A percentile compares a stretch with the other conserved stretches of the same genome.
Evolutionary conservation across 2,888 invertebrate species (phyloP).

Genomic region (Horisme vitalbata): DNA sequence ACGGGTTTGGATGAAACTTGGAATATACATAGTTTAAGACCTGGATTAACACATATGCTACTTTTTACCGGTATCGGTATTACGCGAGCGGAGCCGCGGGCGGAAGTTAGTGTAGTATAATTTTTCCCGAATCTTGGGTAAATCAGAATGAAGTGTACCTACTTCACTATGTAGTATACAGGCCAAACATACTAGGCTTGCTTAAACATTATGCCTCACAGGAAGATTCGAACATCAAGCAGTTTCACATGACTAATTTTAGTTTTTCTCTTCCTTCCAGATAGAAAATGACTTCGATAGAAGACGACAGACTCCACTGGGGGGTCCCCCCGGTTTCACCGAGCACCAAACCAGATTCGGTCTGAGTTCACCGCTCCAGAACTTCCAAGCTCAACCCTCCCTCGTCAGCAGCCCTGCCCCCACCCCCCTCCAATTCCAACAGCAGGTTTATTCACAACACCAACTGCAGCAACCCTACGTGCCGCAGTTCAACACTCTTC

Average conservation of each 20-base stretch:
- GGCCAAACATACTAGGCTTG: too few species aligned
- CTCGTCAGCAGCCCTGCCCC: conserved; percentile 58
- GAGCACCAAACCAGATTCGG: conserved; percentile 78
- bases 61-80: too few species aligned
- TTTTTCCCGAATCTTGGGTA: too few species aligned
- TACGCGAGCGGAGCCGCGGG: too few species aligned
- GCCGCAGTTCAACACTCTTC: conserved; percentile 65
- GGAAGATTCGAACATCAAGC: too few species aligned
- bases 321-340: conserved; percentile 68
- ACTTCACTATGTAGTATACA: too few species aligned
- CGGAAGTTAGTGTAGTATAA: too few species aligned
- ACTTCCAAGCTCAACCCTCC: conserved; percentile 58
- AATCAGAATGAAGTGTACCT: too few species aligned
- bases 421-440: conserved; percentile 60
- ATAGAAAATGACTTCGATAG: conserved; percentile 78
- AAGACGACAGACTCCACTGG: conserved; percentile 66
- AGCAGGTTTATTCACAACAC: conserved; percentile 46
- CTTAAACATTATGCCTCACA: too few species aligned
- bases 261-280: conserved; percentile 56
- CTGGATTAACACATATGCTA: too few species aligned
- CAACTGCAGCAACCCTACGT: conserved; percentile 59
- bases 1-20: too few species aligned
- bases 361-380: conserved; percentile 67
- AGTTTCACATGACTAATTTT: conserved; percentile 3
- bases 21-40: too few species aligned